These are phyloP conservation scores for Alectoris magna DNA, from an alignment of 2,797 vertebrate species.

Conservation along the genomic window DNA sequence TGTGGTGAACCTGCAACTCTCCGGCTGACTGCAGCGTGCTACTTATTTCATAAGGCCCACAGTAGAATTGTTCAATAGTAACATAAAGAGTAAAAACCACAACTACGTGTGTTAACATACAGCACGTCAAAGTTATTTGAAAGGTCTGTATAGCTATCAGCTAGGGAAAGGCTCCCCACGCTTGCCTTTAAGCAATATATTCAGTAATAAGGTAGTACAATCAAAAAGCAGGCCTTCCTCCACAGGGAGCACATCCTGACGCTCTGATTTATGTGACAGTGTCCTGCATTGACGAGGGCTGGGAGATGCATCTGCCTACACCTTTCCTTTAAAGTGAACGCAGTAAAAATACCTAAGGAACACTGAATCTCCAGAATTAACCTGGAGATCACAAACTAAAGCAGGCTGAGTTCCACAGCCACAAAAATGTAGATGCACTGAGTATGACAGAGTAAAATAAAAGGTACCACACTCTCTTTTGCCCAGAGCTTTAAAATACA, in stretches of 20 bases:
- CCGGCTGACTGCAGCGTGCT: not conserved
- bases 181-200: constrained; percentile 13
- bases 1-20: not conserved
- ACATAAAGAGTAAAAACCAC: not conserved
- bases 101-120: not conserved
- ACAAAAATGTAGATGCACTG: not conserved
- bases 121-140: constrained; percentile 30
- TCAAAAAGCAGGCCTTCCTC: constrained; percentile 38
- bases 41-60: constrained; percentile 28
- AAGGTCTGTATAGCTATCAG: constrained; percentile 7
- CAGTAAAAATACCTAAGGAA: not conserved
- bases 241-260: not conserved
- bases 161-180: constrained; percentile 12
- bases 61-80: constrained; percentile 23
- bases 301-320: constrained; percentile 30
- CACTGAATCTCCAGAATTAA: not conserved
- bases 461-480: not conserved
- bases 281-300: not conserved
- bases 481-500: not conserved
- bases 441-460: not conserved
- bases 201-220: constrained; percentile 17
- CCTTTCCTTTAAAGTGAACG: constrained; percentile 11
- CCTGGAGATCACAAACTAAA: not conserved
- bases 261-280: constrained; percentile 13
- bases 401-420: not conserved